These are phyloP conservation scores for Homarus americanus DNA, from an alignment of 1,140 invertebrate species.

Conservation along the genomic window DNA sequence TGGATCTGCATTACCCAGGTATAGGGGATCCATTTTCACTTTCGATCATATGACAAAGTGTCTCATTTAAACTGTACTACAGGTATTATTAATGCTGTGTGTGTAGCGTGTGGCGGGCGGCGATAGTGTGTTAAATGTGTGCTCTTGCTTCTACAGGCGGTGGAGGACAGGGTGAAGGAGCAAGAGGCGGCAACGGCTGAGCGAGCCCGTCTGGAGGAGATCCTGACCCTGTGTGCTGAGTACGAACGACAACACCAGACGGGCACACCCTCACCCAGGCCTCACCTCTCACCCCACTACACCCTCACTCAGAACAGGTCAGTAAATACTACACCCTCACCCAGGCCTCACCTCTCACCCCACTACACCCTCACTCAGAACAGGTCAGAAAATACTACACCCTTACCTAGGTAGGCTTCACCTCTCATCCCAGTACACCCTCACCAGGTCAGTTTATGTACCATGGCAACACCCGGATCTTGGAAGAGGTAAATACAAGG, in stretches of 20 bases:
- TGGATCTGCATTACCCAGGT: too few relatives aligned
- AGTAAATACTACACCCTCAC: not conserved
- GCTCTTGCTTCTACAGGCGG: slow-evolving; percentile 18
- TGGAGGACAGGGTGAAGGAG: slow-evolving; percentile 56
- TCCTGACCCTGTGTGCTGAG: slow-evolving; percentile 62
- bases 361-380: slow-evolving; percentile 53
- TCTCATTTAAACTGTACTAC: too few relatives aligned
- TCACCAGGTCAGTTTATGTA: not conserved
- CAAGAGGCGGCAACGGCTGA: slow-evolving; percentile 57
- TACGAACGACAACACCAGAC: slow-evolving; percentile 50
- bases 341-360: not conserved
- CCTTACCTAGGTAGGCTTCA: too few relatives aligned
- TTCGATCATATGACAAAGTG: too few relatives aligned
- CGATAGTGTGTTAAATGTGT: too few relatives aligned
- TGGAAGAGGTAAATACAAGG: too few relatives aligned
- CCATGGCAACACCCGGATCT: not conserved
- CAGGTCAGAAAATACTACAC: slow-evolving; percentile 20
- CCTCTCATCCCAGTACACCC: not conserved
- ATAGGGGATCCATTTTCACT: too few relatives aligned
- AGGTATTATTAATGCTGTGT: too few relatives aligned
- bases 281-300: slow-evolving; percentile 7
- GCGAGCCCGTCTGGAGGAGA: slow-evolving; percentile 55
- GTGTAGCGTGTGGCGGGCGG: too few relatives aligned
- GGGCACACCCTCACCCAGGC: not conserved
- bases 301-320: slow-evolving; percentile 4